A percentile compares a stretch with the other conserved stretches of the same genome.
These are phyloP conservation scores for Burhinus bistriatus DNA, from an alignment of 2,113 vertebrate species.

Conservation along the genomic window DNA sequence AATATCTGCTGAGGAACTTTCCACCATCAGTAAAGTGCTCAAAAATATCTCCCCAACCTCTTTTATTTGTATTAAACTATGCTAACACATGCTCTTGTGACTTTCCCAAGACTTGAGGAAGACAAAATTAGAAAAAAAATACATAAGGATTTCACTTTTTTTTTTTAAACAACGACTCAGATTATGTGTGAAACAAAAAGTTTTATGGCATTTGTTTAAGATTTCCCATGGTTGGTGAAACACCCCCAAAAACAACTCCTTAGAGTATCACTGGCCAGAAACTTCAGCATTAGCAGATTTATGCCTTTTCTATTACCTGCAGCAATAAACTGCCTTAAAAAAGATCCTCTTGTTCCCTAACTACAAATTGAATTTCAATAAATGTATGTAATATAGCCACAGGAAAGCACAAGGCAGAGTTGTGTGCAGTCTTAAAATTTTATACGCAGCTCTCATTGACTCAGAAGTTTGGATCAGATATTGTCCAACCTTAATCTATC, in stretches of 20 bases:
- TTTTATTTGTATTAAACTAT: neutral
- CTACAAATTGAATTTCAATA: conserved; percentile 61
- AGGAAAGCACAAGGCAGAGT: neutral
- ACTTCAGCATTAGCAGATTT: conserved; percentile 26
- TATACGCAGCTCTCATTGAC: neutral
- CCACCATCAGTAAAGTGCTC: neutral
- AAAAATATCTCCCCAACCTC: neutral
- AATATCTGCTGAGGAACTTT: neutral
- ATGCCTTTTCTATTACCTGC: conserved; percentile 39
- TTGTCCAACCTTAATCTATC: neutral
- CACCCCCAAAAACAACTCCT: neutral
- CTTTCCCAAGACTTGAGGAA: neutral
- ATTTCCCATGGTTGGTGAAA: neutral
- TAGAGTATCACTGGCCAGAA: neutral
- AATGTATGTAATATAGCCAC: conserved; percentile 12
- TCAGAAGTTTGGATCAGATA: neutral
- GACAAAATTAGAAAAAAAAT: neutral
- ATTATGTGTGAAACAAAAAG: neutral
- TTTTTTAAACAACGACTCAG: neutral
- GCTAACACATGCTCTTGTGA: neutral
- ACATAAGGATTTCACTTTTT: neutral
- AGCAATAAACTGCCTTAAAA: conserved; percentile 16
- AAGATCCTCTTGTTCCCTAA: conserved; percentile 6
- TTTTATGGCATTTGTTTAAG: neutral
- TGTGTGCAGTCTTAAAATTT: conserved; percentile 21